These are phyloP conservation scores for Dendroctonus ponderosae DNA, from an alignment of 1,140 invertebrate species.

Conservation along the genomic window DNA sequence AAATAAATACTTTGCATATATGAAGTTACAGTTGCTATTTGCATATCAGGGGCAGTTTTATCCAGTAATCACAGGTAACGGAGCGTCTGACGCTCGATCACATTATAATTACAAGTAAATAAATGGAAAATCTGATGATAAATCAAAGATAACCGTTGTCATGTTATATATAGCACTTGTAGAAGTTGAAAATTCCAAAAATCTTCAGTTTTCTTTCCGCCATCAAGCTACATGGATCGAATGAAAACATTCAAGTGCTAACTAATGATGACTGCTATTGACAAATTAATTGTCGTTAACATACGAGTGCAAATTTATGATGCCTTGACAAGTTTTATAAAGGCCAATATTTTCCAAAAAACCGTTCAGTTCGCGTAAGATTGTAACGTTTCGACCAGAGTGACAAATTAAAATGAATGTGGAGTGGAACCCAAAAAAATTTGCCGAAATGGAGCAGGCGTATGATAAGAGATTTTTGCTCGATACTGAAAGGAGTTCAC, in stretches of 20 bases:
- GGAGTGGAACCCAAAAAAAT: too few relatives aligned
- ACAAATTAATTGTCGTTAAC: conserved; percentile 48
- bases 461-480: conserved; percentile 12
- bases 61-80: conserved; percentile 76
- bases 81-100: conserved; percentile 5
- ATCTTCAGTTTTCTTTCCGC: background rate
- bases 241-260: conserved; percentile 8
- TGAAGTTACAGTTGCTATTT: background rate
- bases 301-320: conserved; percentile 30
- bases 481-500: conserved; percentile 6
- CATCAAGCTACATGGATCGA: too few relatives aligned
- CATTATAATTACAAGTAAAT: conserved; percentile 14
- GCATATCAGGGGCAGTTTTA: conserved; percentile 33
- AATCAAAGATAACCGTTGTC: conserved; percentile 19
- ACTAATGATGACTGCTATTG: conserved; percentile 46
- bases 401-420: background rate
- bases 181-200: background rate
- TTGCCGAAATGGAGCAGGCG: background rate
- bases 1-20: background rate
- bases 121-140: conserved; percentile 13
- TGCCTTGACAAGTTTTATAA: conserved; percentile 14
- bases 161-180: conserved; percentile 5
- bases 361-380: conserved; percentile 9
- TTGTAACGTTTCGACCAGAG: background rate
- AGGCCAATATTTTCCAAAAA: conserved; percentile 9